Conservation (phyloP, 2,888 invertebrate genomes). For the Pseudanteris insignis region DNA sequence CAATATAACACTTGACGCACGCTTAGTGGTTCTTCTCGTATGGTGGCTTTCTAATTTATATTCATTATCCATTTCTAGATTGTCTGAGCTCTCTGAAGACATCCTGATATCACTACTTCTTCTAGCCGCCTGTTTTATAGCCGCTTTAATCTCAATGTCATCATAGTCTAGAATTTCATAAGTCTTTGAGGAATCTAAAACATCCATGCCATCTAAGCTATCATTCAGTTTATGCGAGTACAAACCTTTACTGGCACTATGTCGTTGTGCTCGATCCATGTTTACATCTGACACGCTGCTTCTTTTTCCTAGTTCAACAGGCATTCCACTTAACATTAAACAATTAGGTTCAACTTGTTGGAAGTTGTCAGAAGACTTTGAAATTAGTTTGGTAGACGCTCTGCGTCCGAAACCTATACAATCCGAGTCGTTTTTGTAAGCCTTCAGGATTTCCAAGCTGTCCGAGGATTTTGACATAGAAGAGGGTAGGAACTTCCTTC, state of each 20-base stretch:
- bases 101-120: slow-evolving; percentile 50
- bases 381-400: slow-evolving; percentile 50
- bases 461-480: slow-evolving; percentile 60
- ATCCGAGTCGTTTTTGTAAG: slow-evolving; percentile 50
- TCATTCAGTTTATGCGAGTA: slow-evolving; percentile 57
- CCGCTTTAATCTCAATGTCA: slow-evolving; percentile 20
- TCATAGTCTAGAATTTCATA: slow-evolving; percentile 34
- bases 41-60: slow-evolving; percentile 55
- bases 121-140: slow-evolving; percentile 12
- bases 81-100: slow-evolving; percentile 63
- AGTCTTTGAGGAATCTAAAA: slow-evolving; percentile 31
- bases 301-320: slow-evolving; percentile 53
- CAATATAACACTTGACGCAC: slow-evolving; percentile 52
- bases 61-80: slow-evolving; percentile 56
- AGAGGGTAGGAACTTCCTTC: slow-evolving; percentile 50
- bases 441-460: slow-evolving; percentile 57
- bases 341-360: slow-evolving; percentile 14
- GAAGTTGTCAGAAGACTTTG: slow-evolving; percentile 63
- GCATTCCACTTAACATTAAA: slow-evolving; percentile 6
- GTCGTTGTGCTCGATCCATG: slow-evolving; percentile 39
- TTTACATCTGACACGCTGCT: slow-evolving; percentile 60
- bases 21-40: slow-evolving; percentile 53
- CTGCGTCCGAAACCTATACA: slow-evolving; percentile 12
- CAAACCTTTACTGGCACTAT: slow-evolving; percentile 17
- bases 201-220: slow-evolving; percentile 53